Evolutionary conservation across 1,140 invertebrate genomes (phyloP).

Genomic region (Agrypnia vestita): DNA sequence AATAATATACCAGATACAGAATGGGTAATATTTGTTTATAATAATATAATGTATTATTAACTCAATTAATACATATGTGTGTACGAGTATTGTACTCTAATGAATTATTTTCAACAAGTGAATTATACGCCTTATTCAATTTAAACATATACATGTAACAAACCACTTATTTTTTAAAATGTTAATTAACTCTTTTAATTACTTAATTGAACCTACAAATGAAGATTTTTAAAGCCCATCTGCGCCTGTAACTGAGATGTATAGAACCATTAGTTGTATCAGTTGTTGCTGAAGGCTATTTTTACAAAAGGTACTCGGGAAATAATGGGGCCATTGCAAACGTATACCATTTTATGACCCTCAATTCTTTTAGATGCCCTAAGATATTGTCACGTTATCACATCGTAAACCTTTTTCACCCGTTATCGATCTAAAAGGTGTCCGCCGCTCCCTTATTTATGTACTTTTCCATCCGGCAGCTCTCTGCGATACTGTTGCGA

Average conservation of each 20-base stretch:
- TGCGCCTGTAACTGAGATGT: not conserved
- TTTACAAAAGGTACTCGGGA: not conserved
- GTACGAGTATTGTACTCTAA: too few species aligned
- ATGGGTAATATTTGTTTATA: too few species aligned
- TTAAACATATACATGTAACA: too few species aligned
- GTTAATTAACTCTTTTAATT: too few species aligned
- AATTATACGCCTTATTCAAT: too few species aligned
- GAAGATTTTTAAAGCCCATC: not conserved
- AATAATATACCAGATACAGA: too few species aligned
- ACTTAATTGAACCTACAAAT: too few species aligned
- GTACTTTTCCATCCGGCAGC: not conserved
- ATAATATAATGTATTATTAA: too few species aligned
- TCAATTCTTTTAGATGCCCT: slow-evolving; percentile 34
- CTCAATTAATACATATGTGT: too few species aligned
- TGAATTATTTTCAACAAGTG: too few species aligned
- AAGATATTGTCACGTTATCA: slow-evolving; percentile 45
- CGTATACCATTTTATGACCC: slow-evolving; percentile 40
- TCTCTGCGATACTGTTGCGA: not conserved
- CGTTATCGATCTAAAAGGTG: slow-evolving; percentile 39
- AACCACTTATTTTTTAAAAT: too few species aligned
- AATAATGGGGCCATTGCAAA: not conserved
- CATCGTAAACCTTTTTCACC: slow-evolving; percentile 43
- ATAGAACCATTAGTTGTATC: not conserved
- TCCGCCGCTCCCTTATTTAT: slow-evolving; percentile 42
- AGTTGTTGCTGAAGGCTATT: not conserved